These are phyloP conservation scores for Magallana nippona DNA, from an alignment of 2,888 invertebrate species.

Conservation along the genomic window DNA sequence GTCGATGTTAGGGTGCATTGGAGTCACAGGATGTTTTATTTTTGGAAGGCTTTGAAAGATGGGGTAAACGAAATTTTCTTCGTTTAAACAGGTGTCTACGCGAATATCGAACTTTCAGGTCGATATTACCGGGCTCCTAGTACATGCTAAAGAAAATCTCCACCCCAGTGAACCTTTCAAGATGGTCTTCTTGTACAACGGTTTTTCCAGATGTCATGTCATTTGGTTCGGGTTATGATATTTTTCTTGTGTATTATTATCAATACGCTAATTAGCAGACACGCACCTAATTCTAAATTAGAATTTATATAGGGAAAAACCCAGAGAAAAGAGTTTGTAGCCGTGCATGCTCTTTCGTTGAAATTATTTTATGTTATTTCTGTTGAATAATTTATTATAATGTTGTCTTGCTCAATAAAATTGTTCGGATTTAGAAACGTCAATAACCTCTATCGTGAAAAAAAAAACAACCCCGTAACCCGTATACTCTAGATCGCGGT, in stretches of 20 bases:
- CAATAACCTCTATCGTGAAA: conserved; percentile 1
- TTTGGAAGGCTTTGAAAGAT: conserved; percentile 5
- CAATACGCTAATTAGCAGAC: too few species aligned
- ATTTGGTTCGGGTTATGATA: not conserved
- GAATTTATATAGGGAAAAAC: too few species aligned
- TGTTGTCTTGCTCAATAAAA: too few species aligned
- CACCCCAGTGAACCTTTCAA: not conserved
- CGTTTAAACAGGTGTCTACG: conserved; percentile 14
- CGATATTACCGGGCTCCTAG: not conserved
- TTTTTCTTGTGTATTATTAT: too few species aligned
- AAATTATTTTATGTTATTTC: not conserved
- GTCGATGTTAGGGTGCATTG: not conserved
- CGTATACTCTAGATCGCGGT: not conserved
- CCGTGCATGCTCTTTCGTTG: too few species aligned
- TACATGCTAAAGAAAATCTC: not conserved
- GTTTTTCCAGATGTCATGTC: conserved; percentile 28
- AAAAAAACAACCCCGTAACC: not conserved
- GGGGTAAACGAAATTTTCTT: conserved; percentile 1
- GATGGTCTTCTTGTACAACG: not conserved
- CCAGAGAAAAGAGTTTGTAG: too few species aligned
- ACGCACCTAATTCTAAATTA: too few species aligned
- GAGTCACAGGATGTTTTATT: not conserved
- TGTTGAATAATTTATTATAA: too few species aligned
- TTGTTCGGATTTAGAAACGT: not conserved
- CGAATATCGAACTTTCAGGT: not conserved